A percentile compares a stretch with the other conserved stretches of the same genome.
Evolutionary conservation across 2,797 vertebrate genomes (phyloP).

Genomic region (Remorina albescens): DNA sequence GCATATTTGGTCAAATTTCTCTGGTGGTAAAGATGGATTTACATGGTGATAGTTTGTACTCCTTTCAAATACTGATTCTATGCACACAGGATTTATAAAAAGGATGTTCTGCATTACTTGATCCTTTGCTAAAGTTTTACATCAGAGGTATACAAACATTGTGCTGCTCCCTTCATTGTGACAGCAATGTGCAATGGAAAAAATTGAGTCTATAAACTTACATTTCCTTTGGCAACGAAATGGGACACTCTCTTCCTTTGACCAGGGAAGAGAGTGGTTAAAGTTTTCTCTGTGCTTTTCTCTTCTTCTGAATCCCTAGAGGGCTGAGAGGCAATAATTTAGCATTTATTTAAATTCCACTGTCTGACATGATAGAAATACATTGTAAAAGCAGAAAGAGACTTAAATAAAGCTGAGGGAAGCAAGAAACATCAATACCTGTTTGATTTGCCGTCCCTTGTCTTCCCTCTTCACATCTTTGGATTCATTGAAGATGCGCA

Average conservation of each 20-base stretch:
- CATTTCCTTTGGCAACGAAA: slow-evolving; percentile 89
- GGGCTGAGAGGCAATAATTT: slow-evolving; percentile 73
- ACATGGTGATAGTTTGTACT: background rate
- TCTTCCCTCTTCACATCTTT: slow-evolving; percentile 94
- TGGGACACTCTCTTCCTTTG: slow-evolving; percentile 98
- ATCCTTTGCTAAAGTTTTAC: background rate
- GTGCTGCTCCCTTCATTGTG: background rate
- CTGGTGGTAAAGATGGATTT: background rate
- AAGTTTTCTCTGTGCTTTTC: slow-evolving; percentile 81
- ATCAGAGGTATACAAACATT: background rate
- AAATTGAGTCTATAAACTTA: slow-evolving; percentile 76
- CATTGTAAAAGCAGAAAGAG: background rate
- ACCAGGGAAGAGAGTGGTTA: slow-evolving; percentile 92
- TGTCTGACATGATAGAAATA: background rate
- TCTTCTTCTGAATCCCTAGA: slow-evolving; percentile 85
- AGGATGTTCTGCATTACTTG: background rate
- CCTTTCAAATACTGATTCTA: background rate
- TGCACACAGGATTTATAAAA: background rate
- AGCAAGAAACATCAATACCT: slow-evolving; percentile 81
- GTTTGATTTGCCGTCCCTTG: slow-evolving; percentile 93
- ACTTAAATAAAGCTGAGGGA: background rate
- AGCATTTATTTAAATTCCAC: background rate
- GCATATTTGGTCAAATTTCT: background rate
- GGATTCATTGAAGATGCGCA: slow-evolving; percentile 97
- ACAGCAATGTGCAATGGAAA: background rate